phyloP scores from a whole-genome alignment of 2,888 invertebrate species.

The Lomographa bimaculata region DNA sequence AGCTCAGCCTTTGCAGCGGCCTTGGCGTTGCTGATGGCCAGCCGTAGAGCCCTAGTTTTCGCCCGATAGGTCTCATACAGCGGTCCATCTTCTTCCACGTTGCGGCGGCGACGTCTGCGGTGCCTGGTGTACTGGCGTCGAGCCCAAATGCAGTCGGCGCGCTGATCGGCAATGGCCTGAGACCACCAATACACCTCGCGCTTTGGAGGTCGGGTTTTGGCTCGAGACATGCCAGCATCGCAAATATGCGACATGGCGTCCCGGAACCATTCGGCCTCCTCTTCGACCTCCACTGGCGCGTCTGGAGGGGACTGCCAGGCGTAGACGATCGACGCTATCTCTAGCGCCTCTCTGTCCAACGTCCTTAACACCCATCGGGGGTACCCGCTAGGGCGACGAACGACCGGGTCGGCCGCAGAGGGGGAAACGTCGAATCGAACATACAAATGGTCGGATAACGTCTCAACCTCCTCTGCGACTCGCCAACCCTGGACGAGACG shows the following conservation, averaged over 20 bases:
- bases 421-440: constrained; percentile 13
- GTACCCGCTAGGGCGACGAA: background rate
- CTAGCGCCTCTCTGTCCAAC: constrained; percentile 3
- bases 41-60: no score
- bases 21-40: no score
- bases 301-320: constrained; percentile 6
- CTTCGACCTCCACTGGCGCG: constrained; percentile 2
- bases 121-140: constrained; percentile 8
- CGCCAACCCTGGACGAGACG: constrained; percentile 5
- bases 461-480: constrained; percentile 9
- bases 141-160: constrained; percentile 1
- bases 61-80: constrained; percentile 2
- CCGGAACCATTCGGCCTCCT: constrained; percentile 9
- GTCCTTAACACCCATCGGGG: constrained; percentile 9
- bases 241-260: constrained; percentile 5
- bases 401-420: background rate
- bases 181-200: constrained; percentile 15
- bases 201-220: constrained; percentile 1
- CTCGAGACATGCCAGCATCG: constrained; percentile 6
- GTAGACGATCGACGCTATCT: constrained; percentile 4
- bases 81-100: background rate
- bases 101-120: constrained; percentile 2
- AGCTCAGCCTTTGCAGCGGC: background rate
- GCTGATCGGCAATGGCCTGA: constrained; percentile 2
- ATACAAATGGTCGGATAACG: constrained; percentile 15